A percentile compares a stretch with the other conserved stretches of the same genome.
Evolutionary conservation across 2,113 vertebrate species (phyloP).

Genomic region (Chloebia gouldiae): DNA sequence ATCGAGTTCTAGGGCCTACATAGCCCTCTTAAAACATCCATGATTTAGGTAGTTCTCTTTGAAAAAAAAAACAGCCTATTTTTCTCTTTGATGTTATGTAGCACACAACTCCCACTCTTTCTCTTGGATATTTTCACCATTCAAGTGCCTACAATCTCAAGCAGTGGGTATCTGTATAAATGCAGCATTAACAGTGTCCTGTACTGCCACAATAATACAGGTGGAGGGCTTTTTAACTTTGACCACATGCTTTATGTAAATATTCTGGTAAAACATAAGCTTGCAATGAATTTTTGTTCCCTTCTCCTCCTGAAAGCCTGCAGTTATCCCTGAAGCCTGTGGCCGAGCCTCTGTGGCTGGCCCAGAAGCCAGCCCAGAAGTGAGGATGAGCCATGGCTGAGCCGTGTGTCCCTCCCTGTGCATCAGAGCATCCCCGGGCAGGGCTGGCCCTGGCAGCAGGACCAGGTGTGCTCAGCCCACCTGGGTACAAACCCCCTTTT

Average conservation of each 20-base stretch:
- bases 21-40: neutral
- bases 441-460: fast-evolving
- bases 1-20: neutral
- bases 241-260: neutral
- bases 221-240: neutral
- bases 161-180: neutral
- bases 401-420: neutral
- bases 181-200: neutral
- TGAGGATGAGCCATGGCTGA: fast-evolving
- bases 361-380: fast-evolving
- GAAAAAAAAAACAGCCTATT: neutral
- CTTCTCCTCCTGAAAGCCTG: neutral
- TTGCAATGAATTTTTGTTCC: neutral
- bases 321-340: neutral
- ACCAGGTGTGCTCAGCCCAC: fast-evolving
- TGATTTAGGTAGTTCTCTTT: neutral
- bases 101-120: neutral
- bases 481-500: neutral
- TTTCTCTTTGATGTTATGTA: fast-evolving
- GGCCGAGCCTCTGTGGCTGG: neutral
- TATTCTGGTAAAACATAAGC: neutral
- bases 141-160: neutral
- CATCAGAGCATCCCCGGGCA: neutral
- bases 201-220: neutral
- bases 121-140: neutral